A percentile compares a stretch with the other conserved stretches of the same genome.
These are phyloP conservation scores for Chloebia gouldiae DNA, from an alignment of 2,113 vertebrate genomes.

Conservation along the genomic window DNA sequence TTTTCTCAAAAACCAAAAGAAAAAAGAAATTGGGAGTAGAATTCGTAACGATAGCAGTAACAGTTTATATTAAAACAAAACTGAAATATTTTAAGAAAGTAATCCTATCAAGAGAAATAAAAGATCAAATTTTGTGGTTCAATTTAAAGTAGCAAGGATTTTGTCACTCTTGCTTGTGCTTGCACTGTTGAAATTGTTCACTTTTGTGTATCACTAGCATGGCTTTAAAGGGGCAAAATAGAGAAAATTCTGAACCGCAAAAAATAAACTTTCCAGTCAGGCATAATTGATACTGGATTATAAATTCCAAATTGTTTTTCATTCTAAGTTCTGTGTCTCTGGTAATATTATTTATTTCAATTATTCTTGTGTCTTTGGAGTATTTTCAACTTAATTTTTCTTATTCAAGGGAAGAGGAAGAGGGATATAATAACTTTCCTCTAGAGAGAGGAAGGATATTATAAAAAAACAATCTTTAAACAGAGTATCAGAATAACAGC, in stretches of 20 bases:
- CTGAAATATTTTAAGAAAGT: not conserved
- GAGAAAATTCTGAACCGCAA: not conserved
- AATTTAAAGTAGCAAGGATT: not conserved
- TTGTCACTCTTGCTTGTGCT: not conserved
- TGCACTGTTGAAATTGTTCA: not conserved
- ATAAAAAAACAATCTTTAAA: not conserved
- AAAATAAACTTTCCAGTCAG: not conserved
- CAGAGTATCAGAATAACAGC: not conserved
- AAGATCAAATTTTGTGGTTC: not conserved
- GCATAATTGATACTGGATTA: not conserved
- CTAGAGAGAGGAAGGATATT: not conserved
- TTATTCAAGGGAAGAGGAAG: not conserved
- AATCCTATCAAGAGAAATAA: not conserved
- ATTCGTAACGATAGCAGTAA: not conserved
- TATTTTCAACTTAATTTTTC: not conserved
- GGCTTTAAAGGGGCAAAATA: not conserved
- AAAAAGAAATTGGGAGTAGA: not conserved
- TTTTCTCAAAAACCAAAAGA: not conserved
- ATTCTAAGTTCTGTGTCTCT: not conserved
- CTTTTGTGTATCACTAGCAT: not conserved
- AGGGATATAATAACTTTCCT: no score
- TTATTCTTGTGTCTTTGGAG: not conserved
- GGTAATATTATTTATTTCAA: not conserved
- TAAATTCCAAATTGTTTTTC: not conserved
- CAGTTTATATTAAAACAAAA: not conserved